These are phyloP conservation scores for Hermatobates lingyangjiaoensis DNA, from an alignment of 1,140 invertebrate species.

Conservation along the genomic window DNA sequence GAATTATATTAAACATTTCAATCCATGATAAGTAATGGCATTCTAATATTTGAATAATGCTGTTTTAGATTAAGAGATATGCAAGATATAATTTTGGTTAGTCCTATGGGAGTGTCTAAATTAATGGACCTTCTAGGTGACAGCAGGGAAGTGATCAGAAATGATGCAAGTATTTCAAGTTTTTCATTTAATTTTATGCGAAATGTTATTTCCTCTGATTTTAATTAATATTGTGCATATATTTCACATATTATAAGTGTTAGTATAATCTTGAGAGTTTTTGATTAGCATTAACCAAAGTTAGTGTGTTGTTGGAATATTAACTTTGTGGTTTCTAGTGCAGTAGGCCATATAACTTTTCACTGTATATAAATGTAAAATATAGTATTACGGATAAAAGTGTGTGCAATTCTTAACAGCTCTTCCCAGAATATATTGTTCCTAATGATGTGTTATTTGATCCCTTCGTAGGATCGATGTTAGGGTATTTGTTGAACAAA, in stretches of 20 bases:
- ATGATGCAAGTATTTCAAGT: constrained; percentile 50
- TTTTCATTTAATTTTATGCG: neutral
- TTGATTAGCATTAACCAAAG: no score
- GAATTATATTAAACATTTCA: neutral
- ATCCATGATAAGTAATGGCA: neutral
- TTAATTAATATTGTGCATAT: neutral
- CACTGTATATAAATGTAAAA: no score
- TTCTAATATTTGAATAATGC: neutral
- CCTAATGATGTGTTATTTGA: no score
- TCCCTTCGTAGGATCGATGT: no score
- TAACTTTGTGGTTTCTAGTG: no score
- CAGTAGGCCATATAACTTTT: no score
- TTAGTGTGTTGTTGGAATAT: neutral
- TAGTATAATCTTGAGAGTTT: neutral
- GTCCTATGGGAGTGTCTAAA: constrained; percentile 93
- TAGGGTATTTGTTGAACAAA: no score
- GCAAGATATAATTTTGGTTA: constrained; percentile 84
- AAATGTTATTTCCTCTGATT: neutral
- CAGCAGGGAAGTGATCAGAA: constrained; percentile 86
- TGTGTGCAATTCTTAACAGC: no score
- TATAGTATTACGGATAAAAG: no score
- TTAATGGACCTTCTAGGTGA: constrained; percentile 91
- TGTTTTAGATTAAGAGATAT: constrained; percentile 57
- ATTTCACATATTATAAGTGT: neutral
- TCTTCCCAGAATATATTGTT: no score